Percentiles rank a stretch among this genome's conserved stretches.
Evolutionary conservation across 2,113 vertebrate species (phyloP).

Genomic region (Rhinoptilus africanus): DNA sequence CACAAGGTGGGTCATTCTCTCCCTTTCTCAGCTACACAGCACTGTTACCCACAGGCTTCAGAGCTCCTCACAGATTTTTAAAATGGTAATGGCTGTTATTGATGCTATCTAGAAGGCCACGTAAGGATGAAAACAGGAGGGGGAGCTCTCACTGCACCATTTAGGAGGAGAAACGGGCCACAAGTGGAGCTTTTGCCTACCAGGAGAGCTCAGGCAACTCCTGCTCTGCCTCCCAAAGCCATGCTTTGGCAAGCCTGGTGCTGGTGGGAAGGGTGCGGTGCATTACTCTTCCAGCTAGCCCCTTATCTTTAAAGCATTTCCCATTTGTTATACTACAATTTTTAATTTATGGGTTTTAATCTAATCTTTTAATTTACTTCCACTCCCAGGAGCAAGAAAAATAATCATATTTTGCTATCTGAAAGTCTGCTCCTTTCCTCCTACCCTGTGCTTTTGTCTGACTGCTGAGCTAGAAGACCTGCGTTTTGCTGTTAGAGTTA

Average conservation of each 20-base stretch:
- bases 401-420: neutral
- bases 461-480: neutral
- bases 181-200: neutral
- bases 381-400: neutral
- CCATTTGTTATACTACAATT: neutral
- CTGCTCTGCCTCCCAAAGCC: too few species aligned
- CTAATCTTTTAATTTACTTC: neutral
- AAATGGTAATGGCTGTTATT: neutral
- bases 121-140: neutral
- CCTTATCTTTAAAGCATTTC: neutral
- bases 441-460: neutral
- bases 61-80: neutral
- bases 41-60: neutral
- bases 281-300: neutral
- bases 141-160: conserved; percentile 14
- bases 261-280: neutral
- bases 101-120: neutral
- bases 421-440: neutral
- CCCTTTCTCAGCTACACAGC: neutral
- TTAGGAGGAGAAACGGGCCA: neutral
- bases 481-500: neutral
- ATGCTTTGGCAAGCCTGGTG: neutral
- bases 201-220: neutral
- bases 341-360: neutral
- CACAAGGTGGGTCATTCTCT: neutral